Percentiles rank a stretch among this genome's conserved stretches.
Evolutionary conservation across 2,113 vertebrate genomes (phyloP).

Genomic region (Callopanchax toddi): DNA sequence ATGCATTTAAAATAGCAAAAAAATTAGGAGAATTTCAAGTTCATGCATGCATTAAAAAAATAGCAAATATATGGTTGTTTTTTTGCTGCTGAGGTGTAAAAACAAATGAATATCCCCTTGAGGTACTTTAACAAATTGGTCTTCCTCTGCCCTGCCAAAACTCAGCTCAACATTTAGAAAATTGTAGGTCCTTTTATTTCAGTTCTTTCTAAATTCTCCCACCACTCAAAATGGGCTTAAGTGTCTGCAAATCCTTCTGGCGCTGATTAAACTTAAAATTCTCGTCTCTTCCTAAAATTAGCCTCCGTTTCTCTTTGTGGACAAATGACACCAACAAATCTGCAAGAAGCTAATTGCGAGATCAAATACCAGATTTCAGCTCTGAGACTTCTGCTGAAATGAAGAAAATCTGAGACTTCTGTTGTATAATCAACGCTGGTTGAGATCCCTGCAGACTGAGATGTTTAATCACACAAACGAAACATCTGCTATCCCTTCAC

Average conservation of each 20-base stretch:
- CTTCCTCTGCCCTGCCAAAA: not conserved
- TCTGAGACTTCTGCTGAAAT: conserved; percentile 16
- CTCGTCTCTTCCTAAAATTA: not conserved
- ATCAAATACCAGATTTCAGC: conserved; percentile 27
- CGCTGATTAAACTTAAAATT: conserved; percentile 29
- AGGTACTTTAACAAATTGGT: not conserved
- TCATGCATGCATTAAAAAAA: no score
- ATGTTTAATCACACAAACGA: conserved; percentile 43
- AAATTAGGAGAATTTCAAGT: no score
- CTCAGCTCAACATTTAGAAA: not conserved
- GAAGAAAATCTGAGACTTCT: conserved; percentile 22
- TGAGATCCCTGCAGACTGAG: conserved; percentile 30
- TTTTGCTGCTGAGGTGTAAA: not conserved
- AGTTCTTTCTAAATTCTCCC: not conserved
- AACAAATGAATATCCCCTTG: no score
- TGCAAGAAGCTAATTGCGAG: conserved; percentile 30
- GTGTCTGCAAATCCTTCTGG: not conserved
- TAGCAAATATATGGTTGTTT: no score
- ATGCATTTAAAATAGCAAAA: no score
- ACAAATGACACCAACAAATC: conserved; percentile 32
- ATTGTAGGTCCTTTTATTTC: not conserved
- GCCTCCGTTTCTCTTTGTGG: conserved; percentile 2
- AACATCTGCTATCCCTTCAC: conserved; percentile 39
- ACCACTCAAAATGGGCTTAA: not conserved
- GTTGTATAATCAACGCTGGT: conserved; percentile 25